A percentile compares a stretch with the other conserved stretches of the same genome.
These are phyloP conservation scores for Anastrepha obliqua DNA, from an alignment of 1,140 invertebrate genomes.

Conservation along the genomic window DNA sequence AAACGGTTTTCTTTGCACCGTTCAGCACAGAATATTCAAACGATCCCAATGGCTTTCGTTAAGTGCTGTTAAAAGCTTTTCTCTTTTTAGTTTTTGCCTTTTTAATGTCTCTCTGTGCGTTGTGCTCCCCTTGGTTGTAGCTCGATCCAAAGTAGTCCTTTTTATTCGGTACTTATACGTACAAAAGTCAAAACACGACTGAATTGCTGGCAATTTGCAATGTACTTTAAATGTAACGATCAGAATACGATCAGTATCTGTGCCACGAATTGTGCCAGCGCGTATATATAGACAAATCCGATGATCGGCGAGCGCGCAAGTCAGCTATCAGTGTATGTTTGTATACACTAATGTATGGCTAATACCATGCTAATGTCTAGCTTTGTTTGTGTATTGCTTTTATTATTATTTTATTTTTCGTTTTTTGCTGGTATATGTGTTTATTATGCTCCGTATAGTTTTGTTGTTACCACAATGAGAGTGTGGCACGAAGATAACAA, in stretches of 20 bases:
- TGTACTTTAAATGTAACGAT: conserved; percentile 54
- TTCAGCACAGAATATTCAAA: conserved; percentile 53
- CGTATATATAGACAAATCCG: conserved; percentile 27
- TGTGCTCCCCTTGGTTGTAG: not conserved
- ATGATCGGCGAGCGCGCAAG: conserved; percentile 7
- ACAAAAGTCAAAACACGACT: conserved; percentile 57
- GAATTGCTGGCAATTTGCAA: conserved; percentile 49
- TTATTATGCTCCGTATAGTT: not conserved
- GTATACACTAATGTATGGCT: not conserved
- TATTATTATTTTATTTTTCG: conserved; percentile 5
- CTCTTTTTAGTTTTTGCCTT: not conserved
- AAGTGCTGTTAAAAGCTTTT: not conserved
- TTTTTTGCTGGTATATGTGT: not conserved
- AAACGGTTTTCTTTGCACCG: conserved; percentile 63
- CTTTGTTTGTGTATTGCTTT: conserved; percentile 13
- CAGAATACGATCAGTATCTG: conserved; percentile 3
- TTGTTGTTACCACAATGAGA: not conserved
- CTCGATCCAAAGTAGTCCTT: conserved; percentile 29
- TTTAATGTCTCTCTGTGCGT: not conserved
- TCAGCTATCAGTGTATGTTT: not conserved
- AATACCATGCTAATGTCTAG: not conserved
- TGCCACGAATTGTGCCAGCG: conserved; percentile 22
- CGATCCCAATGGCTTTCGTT: not conserved
- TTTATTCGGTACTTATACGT: conserved; percentile 37
- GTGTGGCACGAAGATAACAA: conserved; percentile 4